Evolutionary conservation across 2,797 vertebrate species (phyloP).

Genomic region (Vipera latastei): DNA sequence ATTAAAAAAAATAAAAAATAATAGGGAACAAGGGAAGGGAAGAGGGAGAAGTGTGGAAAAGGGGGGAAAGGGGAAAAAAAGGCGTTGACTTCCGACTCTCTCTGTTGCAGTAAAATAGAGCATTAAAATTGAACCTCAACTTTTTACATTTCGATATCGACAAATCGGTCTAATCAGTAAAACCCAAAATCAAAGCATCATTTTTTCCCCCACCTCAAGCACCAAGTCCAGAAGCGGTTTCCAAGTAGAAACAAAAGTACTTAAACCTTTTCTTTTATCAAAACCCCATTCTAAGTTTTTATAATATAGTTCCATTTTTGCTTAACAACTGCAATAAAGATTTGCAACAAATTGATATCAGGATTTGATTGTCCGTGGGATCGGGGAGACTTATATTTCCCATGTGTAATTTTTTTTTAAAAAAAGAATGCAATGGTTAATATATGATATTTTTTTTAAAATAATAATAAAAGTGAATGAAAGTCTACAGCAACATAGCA

Average conservation of each 20-base stretch:
- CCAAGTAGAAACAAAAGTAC: too few species aligned
- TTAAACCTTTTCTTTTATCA: too few species aligned
- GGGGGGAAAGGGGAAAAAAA: background rate
- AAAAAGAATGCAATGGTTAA: background rate
- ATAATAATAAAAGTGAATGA: background rate
- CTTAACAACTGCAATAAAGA: background rate
- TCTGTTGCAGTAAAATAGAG: background rate
- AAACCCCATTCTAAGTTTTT: background rate
- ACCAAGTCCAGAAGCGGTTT: too few species aligned
- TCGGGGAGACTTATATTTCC: rapidly evolving
- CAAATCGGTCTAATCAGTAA: too few species aligned
- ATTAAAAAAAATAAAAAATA: background rate
- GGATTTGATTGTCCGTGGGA: background rate
- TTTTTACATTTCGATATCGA: background rate
- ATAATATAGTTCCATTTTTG: background rate
- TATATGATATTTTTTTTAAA: background rate
- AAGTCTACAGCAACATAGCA: background rate
- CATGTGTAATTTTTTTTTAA: background rate
- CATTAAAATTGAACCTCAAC: background rate
- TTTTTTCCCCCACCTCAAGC: too few species aligned
- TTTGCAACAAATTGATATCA: background rate
- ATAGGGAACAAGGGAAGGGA: background rate
- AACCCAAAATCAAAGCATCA: too few species aligned
- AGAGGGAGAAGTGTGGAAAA: background rate
- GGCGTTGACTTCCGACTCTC: background rate